Base-by-base conservation (phyloP, 2,888 invertebrate species). In the Muschampia plurimacula region DNA sequence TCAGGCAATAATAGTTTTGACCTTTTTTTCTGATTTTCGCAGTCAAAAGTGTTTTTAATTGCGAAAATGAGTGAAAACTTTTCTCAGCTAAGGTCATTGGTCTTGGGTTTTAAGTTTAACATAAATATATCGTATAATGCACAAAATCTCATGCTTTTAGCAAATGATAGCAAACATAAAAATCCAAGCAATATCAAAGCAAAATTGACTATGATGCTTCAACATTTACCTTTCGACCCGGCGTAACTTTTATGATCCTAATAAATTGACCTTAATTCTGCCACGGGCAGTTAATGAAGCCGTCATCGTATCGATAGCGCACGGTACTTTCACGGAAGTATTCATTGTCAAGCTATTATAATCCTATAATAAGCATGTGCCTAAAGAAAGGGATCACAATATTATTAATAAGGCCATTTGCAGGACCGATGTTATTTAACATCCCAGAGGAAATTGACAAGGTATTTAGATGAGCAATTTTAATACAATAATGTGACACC, bases 241-340 rank as follows among this genome's bases (percentile, higher is more conserved):
- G 74, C 77, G 78, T 80, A 78, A 81, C 83, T 81, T 84, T 84
- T 81, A 83, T 81, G 85, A 81, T 82, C 84, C 79, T 78, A 49
- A 85, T 87, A 86, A 89, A 88, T 88, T 87, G 84, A 82, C 84
- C 87, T 80, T 84, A 86, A 87, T 87, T 83, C 77, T 77, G 75
- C 74, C 75, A 74, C 76, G 78, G 76, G 75, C 77, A 77, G 76
- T 80, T 83, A 73, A 78, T 71, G 60, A 60, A 71, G 71, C 57
- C 9, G 22, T 59, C 15, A 39, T 32, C 59, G 39, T 65, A 15
- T 59, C 36, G 64, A 46, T 32, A 36, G 15, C 44, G 15, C 13
- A 22, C 2, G 8, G 15, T 10, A 10, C 63, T 36, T 60, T 41
- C 63, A 63, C 36, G 22, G 39, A 13, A 22, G 41, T 63, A 41